Evolutionary conservation across 2,113 vertebrate species (phyloP), one percentile per base, ranked within the genome.

Genomic region (Gymnarchus niloticus): DNA sequence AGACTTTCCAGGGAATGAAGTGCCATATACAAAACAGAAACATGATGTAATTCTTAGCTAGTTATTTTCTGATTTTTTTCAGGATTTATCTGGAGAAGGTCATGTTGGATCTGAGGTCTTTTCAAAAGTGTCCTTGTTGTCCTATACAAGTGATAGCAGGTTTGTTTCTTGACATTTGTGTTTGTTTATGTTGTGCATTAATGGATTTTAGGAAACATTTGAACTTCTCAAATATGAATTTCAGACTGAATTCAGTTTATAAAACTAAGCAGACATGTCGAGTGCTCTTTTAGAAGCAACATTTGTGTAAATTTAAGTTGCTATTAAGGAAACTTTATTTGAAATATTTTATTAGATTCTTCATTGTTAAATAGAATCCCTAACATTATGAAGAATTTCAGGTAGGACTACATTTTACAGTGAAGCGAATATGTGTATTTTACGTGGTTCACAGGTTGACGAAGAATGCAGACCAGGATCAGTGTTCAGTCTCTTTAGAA

Each of bases 71-170:
- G 33, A 87, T 88, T 90, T 23, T 0, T 92, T 94, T 56, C 90
- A 98, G 97, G 96, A 95, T 87, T 88, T 93, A 82, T 85, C 94
- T 86, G 87, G 93, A 44, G 92, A 86, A 73, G 94, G 94, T 10
- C 87, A 88, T 56, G 69, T 4, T 61, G 87, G 91, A 84, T 93
- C 94, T n/a, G 87, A 87, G 19, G 87, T 87, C 82, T 48, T 92
- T 77, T 73, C 88, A 89, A 94, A 93, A 90, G 93, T 94, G 84
- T 87, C 90, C 0, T 89, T 89, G 85, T 86, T 59, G 0, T 5
- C 85, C 54, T 51, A 91, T 87, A 89, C 88, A 19, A 59, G 91
- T 81, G 93, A 87, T 73, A 87, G 91, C 89, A 95, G 96, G 97
- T 98, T 85, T 56, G 61, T 56, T 21, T 59, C 51, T 49, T 1